Percentiles rank a stretch among this genome's conserved stretches.
phyloP scores from a whole-genome alignment of 2,888 invertebrate species.

The Proisotoma minuta region DNA sequence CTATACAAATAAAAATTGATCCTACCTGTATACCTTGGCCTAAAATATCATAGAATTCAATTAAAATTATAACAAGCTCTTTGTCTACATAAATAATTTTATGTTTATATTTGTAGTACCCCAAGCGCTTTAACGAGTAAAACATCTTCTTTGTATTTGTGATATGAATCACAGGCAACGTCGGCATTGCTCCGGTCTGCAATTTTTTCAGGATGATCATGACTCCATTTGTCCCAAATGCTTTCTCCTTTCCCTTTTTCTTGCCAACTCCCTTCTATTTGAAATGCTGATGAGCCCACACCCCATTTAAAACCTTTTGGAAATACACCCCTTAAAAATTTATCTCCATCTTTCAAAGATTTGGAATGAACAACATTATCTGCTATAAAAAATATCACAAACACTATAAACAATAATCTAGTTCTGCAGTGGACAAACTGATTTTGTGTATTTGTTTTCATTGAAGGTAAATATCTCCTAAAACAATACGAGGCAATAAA shows the following conservation, averaged over 20 bases:
- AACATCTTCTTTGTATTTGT: conserved; percentile 52
- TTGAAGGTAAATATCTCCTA: too few species aligned
- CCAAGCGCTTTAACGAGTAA: conserved; percentile 50
- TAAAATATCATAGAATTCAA: background rate
- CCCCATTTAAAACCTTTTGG: conserved; percentile 49
- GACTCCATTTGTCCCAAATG: conserved; percentile 52
- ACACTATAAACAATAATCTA: too few species aligned
- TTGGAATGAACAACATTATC: too few species aligned
- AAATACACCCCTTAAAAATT: conserved; percentile 30
- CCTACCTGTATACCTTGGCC: conserved; percentile 29
- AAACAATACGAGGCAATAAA: too few species aligned
- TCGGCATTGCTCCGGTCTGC: conserved; percentile 50
- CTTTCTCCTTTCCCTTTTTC: conserved; percentile 49
- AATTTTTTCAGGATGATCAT: conserved; percentile 48
- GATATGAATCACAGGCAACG: conserved; percentile 52
- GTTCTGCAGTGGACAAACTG: too few species aligned
- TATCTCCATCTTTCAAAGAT: too few species aligned
- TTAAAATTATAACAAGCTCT: background rate
- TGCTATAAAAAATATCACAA: too few species aligned
- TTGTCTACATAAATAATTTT: conserved; percentile 36
- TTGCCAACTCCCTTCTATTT: conserved; percentile 50
- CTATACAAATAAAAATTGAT: too few species aligned
- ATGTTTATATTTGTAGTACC: conserved; percentile 33
- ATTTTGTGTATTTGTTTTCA: too few species aligned
- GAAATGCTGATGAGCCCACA: conserved; percentile 49